Evolutionary conservation across 2,113 vertebrate genomes (phyloP), one percentile per base, ranked within the genome.

Genomic region (Urocynchramus pylzowi): DNA sequence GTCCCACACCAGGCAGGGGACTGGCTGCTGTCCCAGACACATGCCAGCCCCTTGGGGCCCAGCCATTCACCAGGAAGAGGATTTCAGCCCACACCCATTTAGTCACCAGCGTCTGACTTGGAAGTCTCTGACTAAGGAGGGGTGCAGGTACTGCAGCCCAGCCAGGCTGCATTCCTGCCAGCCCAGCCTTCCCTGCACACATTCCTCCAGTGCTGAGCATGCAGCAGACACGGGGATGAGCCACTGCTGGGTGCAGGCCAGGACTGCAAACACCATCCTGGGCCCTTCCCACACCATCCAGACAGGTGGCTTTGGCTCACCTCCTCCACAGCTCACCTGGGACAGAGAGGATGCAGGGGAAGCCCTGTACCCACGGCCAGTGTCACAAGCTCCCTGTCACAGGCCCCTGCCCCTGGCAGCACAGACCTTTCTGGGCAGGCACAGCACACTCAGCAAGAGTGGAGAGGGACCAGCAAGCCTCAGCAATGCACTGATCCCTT

Each of bases 11-110:
- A 10, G 64, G 37, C 57, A 53, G 49, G 39, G 30, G 1, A 11
- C 52, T 1, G 7, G 26, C 41, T 42, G 52, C 75, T 0, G 0
- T n/a, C 26, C 50, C 4, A 1, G 63, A 31, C 2, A 0, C 54
- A 2, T 0, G 3, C 5, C 63, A 53, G 47, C 35, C 23, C 37
- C 42, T 28, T 1, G 1, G n/a, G 86, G 45, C 41, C 59, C 1
- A 0, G 45, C 37, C 1, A 9, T 31, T 68, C 74, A 39, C 30
- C 2, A 4, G 61, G 41, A 81, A 64, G 61, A 71, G 49, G 31
- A 92, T 73, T 65, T 69, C 2, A 13, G n/a, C 53, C 57, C 75
- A 74, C 92, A 79, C 88, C 90, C 79, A 3, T 69, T 94, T 80
- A 87, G 78, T 91, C 85, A 94, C 30, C 2, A 1, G 53, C 1